Percentiles rank a stretch among this genome's conserved stretches.
Conservation (phyloP, 2,113 vertebrate genomes). For the Zosterops hypoxanthus region DNA sequence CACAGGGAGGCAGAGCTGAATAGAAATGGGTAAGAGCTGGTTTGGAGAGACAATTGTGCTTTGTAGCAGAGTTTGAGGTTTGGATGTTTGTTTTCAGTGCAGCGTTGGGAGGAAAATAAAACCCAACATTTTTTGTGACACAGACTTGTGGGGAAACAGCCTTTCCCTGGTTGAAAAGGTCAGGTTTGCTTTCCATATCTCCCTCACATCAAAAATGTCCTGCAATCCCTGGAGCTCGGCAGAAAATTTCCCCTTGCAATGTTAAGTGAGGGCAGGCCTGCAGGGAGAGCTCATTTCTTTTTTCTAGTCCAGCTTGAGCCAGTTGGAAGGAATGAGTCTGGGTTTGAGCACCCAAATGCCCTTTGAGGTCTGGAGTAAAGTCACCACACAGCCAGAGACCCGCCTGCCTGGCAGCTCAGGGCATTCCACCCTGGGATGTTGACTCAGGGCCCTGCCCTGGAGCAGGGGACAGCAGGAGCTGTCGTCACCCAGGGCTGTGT, state of each 20-base stretch:
- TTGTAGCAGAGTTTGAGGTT: conserved; percentile 17
- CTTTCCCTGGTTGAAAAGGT: conserved; percentile 50
- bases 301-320: not conserved
- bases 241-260: conserved; percentile 49
- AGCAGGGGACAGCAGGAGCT: not conserved
- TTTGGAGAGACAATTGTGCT: not conserved
- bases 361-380: not conserved
- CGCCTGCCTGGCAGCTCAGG: not conserved
- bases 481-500: not conserved
- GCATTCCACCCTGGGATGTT: not conserved
- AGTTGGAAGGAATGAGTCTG: not conserved
- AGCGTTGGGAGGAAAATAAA: conserved; percentile 8
- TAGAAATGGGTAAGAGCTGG: not conserved
- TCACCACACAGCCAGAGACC: not conserved
- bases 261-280: conserved; percentile 54
- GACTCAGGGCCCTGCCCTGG: not conserved
- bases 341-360: not conserved
- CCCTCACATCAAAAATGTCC: conserved; percentile 41
- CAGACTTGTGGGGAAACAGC: conserved; percentile 25
- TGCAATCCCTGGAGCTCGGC: not conserved
- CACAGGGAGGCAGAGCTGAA: not conserved
- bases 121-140: not conserved
- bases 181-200: conserved; percentile 58
- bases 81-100: conserved; percentile 51
- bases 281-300: not conserved